Base-by-base conservation (phyloP, 92 coral and sea anemone species). In the Anthopleura xanthogrammica region DNA sequence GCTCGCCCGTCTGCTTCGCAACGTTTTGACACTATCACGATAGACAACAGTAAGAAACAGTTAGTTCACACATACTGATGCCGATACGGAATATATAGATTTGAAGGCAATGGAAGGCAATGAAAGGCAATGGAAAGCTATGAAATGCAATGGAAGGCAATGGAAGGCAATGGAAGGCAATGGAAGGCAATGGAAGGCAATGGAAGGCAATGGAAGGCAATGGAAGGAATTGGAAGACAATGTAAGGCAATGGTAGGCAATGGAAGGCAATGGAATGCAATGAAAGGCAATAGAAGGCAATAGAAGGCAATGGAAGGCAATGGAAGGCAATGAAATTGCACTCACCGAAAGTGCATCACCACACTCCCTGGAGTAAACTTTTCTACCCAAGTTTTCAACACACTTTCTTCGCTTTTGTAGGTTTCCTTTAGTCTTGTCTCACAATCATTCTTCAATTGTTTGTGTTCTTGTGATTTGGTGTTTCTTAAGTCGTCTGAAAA, bases 311-410 rank as follows among this genome's bases (percentile, higher is more conserved):
- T 3, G n/a, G 64, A 58, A 0, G 2, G 20, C 62, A 57, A 46
- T 46, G 6, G 64, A 14, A 58, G n/a, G 5, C 19, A 12, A 16
- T 1, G n/a, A 13, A 12, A 58, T 19, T 58, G 72, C 10, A 20
- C 72, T 64, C 72, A 64, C 72, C 36, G 24, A 22, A 64, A 64
- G 22, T 64, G 72, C 72, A 64, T 64, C 72, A 64, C 72, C 20
- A 22, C 36, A 23, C 72, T 64, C 7, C 72, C 72, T 64, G 23
- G 7, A 16, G 24, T 64, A 22, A 64, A 64, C 12, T n/a, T n/a
- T n/a, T 6, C 20, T 29, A 64, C 72, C 36, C 4, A 29, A 20
- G 40, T 64, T 9, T 11, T 12, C 10, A 64, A 10, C 11, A 64
- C 72, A 64, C 72, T n/a, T 5, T 10, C 22, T 64, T 64, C 72